Evolutionary conservation across 2,797 vertebrate species (phyloP).

Genomic region (Gephyroberyx darwinii): DNA sequence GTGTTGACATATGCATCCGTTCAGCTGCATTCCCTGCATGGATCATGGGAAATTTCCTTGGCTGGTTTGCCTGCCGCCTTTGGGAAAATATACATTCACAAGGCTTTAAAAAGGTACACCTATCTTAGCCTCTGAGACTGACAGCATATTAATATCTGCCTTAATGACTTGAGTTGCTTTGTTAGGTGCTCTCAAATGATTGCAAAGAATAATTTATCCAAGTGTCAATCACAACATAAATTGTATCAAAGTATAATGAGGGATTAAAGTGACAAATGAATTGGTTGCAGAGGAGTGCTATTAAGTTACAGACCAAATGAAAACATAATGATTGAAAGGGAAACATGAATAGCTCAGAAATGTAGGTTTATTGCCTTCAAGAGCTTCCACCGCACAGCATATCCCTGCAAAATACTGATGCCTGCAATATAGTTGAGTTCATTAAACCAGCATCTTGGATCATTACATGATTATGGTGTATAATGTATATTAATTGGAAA

Average conservation of each 20-base stretch:
- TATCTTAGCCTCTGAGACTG: conserved; percentile 46
- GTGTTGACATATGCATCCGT: conserved; percentile 66
- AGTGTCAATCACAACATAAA: conserved; percentile 24
- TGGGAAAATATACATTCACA: conserved; percentile 54
- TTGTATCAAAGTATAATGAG: conserved; percentile 51
- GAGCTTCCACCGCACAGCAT: not conserved
- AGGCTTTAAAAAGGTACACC: conserved; percentile 45
- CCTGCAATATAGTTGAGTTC: not conserved
- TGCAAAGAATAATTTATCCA: conserved; percentile 34
- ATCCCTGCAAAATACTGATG: conserved; percentile 20
- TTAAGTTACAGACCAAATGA: conserved; percentile 39
- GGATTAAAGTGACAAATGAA: conserved; percentile 51
- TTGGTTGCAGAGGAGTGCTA: conserved; percentile 45
- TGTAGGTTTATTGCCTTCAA: conserved; percentile 18
- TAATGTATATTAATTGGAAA: conserved; percentile 5
- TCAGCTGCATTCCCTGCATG: conserved; percentile 46
- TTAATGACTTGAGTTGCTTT: conserved; percentile 33
- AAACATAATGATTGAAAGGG: conserved; percentile 33
- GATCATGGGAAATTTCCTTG: conserved; percentile 54
- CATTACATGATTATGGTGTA: conserved; percentile 22
- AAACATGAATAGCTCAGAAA: conserved; percentile 35
- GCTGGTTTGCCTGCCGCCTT: conserved; percentile 45
- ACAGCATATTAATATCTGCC: conserved; percentile 25
- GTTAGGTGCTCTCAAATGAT: conserved; percentile 22
- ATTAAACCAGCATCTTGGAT: conserved; percentile 4